Percentiles rank a stretch among this genome's conserved stretches.
Evolutionary conservation across 2,113 vertebrate genomes (phyloP).

Genomic region (Psittacus erithacus): DNA sequence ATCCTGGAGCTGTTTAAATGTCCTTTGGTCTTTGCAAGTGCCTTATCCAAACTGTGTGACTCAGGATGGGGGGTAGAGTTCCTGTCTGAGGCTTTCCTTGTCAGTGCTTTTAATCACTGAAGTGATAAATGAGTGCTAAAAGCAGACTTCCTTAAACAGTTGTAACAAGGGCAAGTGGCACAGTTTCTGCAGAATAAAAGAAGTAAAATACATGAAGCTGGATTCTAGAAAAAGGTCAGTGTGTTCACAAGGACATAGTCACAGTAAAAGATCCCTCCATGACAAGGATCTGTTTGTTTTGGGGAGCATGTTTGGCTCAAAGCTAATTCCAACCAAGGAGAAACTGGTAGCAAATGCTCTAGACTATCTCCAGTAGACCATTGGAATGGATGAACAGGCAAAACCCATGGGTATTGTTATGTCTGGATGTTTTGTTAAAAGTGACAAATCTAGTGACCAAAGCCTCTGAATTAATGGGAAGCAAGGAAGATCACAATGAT

Average conservation of each 20-base stretch:
- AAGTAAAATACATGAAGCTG: background rate
- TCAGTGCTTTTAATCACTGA: slow-evolving; percentile 31
- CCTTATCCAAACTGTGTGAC: background rate
- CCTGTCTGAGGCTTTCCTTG: slow-evolving; percentile 26
- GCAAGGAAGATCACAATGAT: background rate
- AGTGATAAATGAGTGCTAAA: slow-evolving; percentile 2
- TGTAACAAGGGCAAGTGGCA: background rate
- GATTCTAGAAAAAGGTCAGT: background rate
- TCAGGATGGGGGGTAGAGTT: background rate
- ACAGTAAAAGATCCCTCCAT: background rate
- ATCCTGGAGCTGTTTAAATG: slow-evolving; percentile 33
- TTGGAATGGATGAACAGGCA: background rate
- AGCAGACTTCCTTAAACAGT: background rate
- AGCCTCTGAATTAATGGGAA: background rate
- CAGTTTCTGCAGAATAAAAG: background rate
- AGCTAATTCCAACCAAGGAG: background rate
- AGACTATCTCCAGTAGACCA: background rate
- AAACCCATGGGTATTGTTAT: fast-evolving
- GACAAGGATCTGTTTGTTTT: background rate
- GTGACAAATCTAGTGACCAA: background rate
- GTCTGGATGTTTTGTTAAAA: background rate
- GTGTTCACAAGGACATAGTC: background rate
- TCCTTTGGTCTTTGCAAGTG: background rate
- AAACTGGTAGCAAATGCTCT: background rate
- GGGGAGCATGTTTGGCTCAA: background rate